Conservation (phyloP, 2,888 invertebrate genomes). For the Colletes collaris region DNA sequence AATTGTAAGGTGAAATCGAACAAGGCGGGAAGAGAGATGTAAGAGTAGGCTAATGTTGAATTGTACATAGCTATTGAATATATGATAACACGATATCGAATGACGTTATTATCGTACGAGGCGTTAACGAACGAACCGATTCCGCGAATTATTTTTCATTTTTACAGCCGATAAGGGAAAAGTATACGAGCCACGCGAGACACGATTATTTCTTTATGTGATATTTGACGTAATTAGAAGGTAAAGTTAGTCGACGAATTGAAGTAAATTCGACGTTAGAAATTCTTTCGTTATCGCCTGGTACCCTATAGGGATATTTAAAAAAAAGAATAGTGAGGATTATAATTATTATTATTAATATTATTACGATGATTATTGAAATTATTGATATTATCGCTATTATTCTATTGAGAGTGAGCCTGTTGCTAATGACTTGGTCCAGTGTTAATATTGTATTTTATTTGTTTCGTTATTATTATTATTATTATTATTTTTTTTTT, state of each 20-base stretch:
- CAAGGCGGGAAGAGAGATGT: constrained; percentile 48
- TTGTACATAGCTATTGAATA: constrained; percentile 80
- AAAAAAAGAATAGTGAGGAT: constrained; percentile 71
- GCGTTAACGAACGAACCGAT: constrained; percentile 64
- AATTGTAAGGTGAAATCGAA: constrained; percentile 27
- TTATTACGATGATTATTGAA: constrained; percentile 71
- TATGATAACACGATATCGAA: constrained; percentile 73
- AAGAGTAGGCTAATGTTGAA: constrained; percentile 74
- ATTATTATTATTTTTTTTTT: constrained; percentile 80
- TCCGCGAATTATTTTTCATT: constrained; percentile 30
- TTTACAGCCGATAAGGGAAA: constrained; percentile 9
- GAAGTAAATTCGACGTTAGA: constrained; percentile 1
- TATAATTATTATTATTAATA: constrained; percentile 68
- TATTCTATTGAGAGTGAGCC: constrained; percentile 80
- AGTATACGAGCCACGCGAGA: constrained; percentile 18
- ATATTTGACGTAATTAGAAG: constrained; percentile 24
- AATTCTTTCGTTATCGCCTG: constrained; percentile 66
- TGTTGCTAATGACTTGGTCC: constrained; percentile 80
- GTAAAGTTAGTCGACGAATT: constrained; percentile 5
- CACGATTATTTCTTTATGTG: constrained; percentile 33
- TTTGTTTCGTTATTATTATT: constrained; percentile 82
- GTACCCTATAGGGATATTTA: constrained; percentile 68
- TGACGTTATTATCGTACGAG: constrained; percentile 77
- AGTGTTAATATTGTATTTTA: constrained; percentile 83
- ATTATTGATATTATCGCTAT: constrained; percentile 71